Conservation (phyloP, 2,888 invertebrate genomes). For the Drosophila borealis region DNA sequence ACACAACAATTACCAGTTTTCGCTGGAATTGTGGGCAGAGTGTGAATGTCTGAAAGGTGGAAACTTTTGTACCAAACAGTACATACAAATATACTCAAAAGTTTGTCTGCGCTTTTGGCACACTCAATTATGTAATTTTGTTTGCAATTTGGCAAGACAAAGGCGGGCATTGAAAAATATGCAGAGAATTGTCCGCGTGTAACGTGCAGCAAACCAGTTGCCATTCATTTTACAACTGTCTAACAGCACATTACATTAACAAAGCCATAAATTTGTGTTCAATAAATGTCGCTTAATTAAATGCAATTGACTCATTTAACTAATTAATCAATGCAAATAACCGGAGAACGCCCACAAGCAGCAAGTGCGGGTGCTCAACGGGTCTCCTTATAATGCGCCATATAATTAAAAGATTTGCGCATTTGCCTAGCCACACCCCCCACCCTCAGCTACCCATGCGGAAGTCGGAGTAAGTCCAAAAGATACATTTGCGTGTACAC, state of each 20-base stretch:
- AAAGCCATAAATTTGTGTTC: slow-evolving; percentile 43
- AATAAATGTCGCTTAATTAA: slow-evolving; percentile 58
- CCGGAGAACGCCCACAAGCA: slow-evolving; percentile 27
- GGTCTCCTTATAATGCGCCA: slow-evolving; percentile 24
- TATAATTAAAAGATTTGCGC: slow-evolving; percentile 71
- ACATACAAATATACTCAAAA: slow-evolving; percentile 10
- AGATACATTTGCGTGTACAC: slow-evolving; percentile 63
- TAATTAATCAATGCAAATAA: slow-evolving; percentile 62
- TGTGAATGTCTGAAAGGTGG: slow-evolving; percentile 64
- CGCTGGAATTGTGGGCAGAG: slow-evolving; percentile 66
- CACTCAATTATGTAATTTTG: slow-evolving; percentile 65
- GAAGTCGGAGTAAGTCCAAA: slow-evolving; percentile 48
- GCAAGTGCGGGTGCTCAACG: slow-evolving; percentile 61
- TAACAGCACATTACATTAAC: slow-evolving; percentile 21
- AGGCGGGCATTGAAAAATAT: slow-evolving; percentile 21
- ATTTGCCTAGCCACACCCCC: slow-evolving; percentile 47
- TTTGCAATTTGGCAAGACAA: slow-evolving; percentile 42
- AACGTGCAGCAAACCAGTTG: slow-evolving; percentile 29
- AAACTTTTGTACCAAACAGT: slow-evolving; percentile 30
- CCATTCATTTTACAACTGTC: slow-evolving; percentile 32
- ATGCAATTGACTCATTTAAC: slow-evolving; percentile 53
- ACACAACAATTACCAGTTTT: slow-evolving; percentile 63
- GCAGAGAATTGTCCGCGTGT: slow-evolving; percentile 31
- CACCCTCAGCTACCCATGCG: slow-evolving; percentile 34
- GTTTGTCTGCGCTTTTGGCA: slow-evolving; percentile 22